Conservation (phyloP, 2,797 vertebrate species). For the Cirrhinus molitorella region DNA sequence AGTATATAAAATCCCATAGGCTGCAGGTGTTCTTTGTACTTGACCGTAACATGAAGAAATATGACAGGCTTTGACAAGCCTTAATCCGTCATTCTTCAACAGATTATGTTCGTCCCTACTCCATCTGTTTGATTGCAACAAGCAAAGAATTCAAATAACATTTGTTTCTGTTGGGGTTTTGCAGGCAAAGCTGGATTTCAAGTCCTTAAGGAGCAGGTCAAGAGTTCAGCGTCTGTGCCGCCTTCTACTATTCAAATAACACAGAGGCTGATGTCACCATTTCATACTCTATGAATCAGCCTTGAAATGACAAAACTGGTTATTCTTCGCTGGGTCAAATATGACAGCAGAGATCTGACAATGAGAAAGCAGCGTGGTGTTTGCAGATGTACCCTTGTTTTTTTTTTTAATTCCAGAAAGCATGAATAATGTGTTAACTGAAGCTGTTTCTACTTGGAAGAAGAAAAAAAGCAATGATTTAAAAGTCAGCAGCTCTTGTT, state of each 20-base stretch:
- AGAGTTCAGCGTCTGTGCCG: conserved; percentile 39
- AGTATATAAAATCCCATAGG: conserved; percentile 35
- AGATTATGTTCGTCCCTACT: conserved; percentile 49
- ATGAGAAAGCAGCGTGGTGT: not conserved
- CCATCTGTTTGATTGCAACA: conserved; percentile 38
- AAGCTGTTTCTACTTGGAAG: not conserved
- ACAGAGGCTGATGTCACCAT: conserved; percentile 16
- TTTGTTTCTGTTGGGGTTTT: not conserved
- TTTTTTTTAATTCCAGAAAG: not conserved
- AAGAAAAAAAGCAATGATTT: not conserved
- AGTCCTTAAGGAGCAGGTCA: conserved; percentile 29
- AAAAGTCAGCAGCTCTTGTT: conserved; percentile 7
- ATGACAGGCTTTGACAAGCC: conserved; percentile 36
- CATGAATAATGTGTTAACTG: not conserved
- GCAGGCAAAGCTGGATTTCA: conserved; percentile 27
- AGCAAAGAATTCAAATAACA: conserved; percentile 24
- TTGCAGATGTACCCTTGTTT: not conserved
- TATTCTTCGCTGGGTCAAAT: not conserved
- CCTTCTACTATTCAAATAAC: conserved; percentile 26
- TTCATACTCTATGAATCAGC: conserved; percentile 25
- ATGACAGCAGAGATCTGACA: conserved; percentile 21
- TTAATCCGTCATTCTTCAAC: conserved; percentile 57
- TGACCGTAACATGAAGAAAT: conserved; percentile 55
- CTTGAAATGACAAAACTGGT: conserved; percentile 7
- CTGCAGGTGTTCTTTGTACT: conserved; percentile 19